Base-by-base conservation (phyloP, 2,797 vertebrate species). In the Dryobates pubescens region DNA sequence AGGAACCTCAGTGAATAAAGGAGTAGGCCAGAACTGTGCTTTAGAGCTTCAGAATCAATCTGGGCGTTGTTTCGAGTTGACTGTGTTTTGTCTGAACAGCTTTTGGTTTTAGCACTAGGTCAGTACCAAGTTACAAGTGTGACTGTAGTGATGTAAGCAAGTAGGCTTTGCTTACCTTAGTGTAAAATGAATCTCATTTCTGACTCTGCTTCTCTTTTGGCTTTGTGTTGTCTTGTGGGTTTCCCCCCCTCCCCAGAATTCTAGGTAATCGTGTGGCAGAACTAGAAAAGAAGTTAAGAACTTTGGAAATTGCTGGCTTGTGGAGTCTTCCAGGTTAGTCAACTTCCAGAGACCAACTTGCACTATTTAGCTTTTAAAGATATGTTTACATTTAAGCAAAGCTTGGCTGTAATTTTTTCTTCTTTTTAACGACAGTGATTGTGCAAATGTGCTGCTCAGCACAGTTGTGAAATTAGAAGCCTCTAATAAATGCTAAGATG, bases 251-350 rank as follows among this genome's bases (percentile, higher is more conserved):
- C 79, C 23, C 23, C 89, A 99, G 99, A 97, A 99, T 99, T 98
- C 97, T 99, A 91, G 99, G 99, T 67, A 99, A 98, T 93, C 97
- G 99, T 69, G 99, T 99, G 32, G 98, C 98, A 61, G 99, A 99
- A 95, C 96, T 99, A 92, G 99, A 99, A 96, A 99, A 98, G 96
- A 99, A 99, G 92, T 96, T 99, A 58, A 99, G 99, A 97, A 98
- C 98, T n/a, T 96, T 99, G 91, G 99, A 99, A 97, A 98, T 98
- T 45, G 99, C 99, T 87, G 99, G 99, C 69, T 97, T 99, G 91
- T 99, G 99, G 99, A 99, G 99, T 97, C 98, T 99, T 68, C 99
- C 99, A 98, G 99, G 99, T 99, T 92, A 96, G 96, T 91, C 83
- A 74, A 93, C 74, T 84, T 90, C 29, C 72, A 58, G 38, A 73